A percentile compares a stretch with the other conserved stretches of the same genome.
phyloP scores from a whole-genome alignment of 2,888 invertebrate genomes.

The Hydriomena furcata region DNA sequence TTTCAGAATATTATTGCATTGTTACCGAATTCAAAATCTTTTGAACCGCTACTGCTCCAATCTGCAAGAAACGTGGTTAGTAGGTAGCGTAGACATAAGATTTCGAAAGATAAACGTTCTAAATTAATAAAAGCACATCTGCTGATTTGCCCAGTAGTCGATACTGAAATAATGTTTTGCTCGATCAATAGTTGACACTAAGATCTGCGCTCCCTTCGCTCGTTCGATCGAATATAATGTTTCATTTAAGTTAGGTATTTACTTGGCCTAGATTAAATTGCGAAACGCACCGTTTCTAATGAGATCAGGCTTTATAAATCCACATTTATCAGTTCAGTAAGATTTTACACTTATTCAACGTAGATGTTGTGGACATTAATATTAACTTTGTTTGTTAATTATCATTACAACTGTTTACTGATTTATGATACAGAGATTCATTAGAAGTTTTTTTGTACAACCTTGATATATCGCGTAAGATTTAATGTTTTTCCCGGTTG shows the following conservation, averaged over 20 bases:
- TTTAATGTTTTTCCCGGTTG: conserved; percentile 53
- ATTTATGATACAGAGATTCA: conserved; percentile 37
- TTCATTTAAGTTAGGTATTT: conserved; percentile 46
- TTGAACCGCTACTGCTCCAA: no score
- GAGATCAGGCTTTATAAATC: conserved; percentile 6
- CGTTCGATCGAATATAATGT: no score
- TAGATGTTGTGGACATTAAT: neutral
- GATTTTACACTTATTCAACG: neutral
- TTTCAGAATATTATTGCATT: no score
- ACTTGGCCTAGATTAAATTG: conserved; percentile 58
- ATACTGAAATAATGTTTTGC: no score
- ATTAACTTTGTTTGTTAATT: neutral
- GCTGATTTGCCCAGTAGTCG: no score
- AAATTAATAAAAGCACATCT: no score
- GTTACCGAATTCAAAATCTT: no score
- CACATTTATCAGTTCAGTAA: neutral
- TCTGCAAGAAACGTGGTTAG: no score
- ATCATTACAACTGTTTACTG: conserved; percentile 13
- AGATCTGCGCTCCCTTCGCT: no score
- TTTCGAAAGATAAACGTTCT: no score
- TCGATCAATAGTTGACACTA: no score
- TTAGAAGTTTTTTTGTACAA: conserved; percentile 56
- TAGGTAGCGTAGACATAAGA: no score
- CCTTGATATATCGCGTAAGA: conserved; percentile 56
- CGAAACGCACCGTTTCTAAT: conserved; percentile 37